Evolutionary conservation across 2,113 vertebrate species (phyloP), one percentile per base, ranked within the genome.

Genomic region (Cryptoleucopteryx plumbea): DNA sequence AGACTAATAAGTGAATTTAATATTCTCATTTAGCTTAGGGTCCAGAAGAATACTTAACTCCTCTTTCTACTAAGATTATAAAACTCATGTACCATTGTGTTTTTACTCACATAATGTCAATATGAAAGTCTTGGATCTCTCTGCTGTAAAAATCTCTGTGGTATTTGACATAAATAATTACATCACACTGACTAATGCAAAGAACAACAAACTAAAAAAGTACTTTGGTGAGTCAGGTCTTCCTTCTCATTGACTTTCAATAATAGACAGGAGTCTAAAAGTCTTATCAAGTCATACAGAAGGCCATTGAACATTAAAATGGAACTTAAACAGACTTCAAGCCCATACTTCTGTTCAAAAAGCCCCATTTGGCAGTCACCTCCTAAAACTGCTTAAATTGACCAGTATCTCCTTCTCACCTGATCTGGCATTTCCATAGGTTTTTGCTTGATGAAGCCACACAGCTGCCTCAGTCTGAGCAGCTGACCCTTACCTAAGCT

Each of bases 221-320:
- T 80, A 56, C 53, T 92, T 61, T 4, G 3, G 20, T 97, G 88
- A 72, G 75, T 92, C 75, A 59, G 53, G 45, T 45, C 66, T 85
- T 84, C 82, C 70, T 89, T 83, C 45, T 75, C 53, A 91, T 90
- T 96, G 91, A 82, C 84, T 93, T 92, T 63, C 70, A 91, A 71
- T 91, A 89, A 78, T 43, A 45, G 27, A 65, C 18, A 88, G 66
- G 78, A 9, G 1, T 82, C 93, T 90, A 14, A 45, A 74, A 61
- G 75, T 93, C 82, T 90, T 88, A 79, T 36, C 15, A 56, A 86
- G 75, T 81, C 75, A 48, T 50, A 47, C 13, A 89, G 80, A 58
- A 90, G 45, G 62, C 43, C 15, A 45, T 0, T 62, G 74, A 90
- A 36, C 10, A 29, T 56, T 56, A 58, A 79, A 86, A 82, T 3